Evolutionary conservation across 2,113 vertebrate genomes (phyloP).

Genomic region (Neolamprologus kungweensis): DNA sequence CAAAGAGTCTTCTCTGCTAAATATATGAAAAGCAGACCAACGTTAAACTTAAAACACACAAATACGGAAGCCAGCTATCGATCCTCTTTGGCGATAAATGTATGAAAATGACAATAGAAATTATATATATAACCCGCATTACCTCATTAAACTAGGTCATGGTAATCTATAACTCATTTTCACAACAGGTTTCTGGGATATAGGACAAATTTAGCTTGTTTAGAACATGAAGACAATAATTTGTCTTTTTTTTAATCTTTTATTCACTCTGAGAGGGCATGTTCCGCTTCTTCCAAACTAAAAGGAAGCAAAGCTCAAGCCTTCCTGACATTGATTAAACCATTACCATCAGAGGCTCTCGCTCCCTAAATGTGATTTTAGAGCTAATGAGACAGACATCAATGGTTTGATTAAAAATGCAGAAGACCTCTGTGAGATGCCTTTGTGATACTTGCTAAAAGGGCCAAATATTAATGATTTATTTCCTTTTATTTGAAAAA

Average conservation of each 20-base stretch:
- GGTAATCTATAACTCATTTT: conserved; percentile 54
- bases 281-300: not conserved
- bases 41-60: not conserved
- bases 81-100: not conserved
- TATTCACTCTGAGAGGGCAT: not conserved
- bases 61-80: not conserved
- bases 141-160: conserved; percentile 49
- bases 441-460: conserved; percentile 36
- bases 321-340: conserved; percentile 35
- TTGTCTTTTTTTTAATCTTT: conserved; percentile 16
- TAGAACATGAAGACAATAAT: conserved; percentile 25
- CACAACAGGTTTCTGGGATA: not conserved
- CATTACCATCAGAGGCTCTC: conserved; percentile 24
- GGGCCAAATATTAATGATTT: conserved; percentile 64
- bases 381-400: conserved; percentile 61
- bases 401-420: conserved; percentile 50
- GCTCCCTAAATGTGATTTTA: conserved; percentile 38
- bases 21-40: not conserved
- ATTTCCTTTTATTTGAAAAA: conserved; percentile 65
- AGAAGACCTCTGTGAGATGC: conserved; percentile 18
- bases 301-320: not conserved
- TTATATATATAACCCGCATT: conserved; percentile 36
- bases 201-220: conserved; percentile 35
- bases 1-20: not conserved
- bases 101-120: conserved; percentile 11